phyloP scores from a whole-genome alignment of 1,140 invertebrate genomes.

The Hypsibius dujardini region DNA sequence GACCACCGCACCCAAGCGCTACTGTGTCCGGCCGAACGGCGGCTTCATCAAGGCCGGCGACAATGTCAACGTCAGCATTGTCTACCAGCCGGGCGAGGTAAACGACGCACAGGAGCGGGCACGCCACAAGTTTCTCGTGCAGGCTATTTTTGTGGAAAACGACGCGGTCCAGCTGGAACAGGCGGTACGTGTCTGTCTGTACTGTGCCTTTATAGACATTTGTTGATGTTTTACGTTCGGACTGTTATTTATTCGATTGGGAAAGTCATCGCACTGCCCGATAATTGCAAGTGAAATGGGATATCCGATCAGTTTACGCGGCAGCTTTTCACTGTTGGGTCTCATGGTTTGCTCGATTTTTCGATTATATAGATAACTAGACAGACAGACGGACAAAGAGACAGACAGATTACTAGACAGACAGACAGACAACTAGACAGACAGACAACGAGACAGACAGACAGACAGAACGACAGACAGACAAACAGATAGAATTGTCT shows the following conservation, averaged over 20 bases:
- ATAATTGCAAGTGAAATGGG: too few relatives aligned
- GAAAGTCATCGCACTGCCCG: too few relatives aligned
- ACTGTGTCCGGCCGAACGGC: constrained; percentile 96
- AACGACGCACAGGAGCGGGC: constrained; percentile 76
- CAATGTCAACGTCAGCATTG: constrained; percentile 45
- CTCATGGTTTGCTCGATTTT: not conserved
- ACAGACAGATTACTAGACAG: too few relatives aligned
- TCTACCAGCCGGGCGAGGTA: constrained; percentile 18
- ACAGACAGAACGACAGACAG: too few relatives aligned
- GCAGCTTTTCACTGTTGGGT: constrained; percentile 18
- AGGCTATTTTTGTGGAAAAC: constrained; percentile 67
- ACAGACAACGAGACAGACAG: too few relatives aligned
- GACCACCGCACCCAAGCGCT: constrained; percentile 95
- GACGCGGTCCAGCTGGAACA: constrained; percentile 48
- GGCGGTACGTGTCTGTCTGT: constrained; percentile 42
- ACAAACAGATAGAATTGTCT: too few relatives aligned
- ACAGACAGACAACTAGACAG: too few relatives aligned
- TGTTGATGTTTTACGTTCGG: too few relatives aligned
- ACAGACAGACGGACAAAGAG: too few relatives aligned
- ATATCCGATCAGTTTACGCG: constrained; percentile 28
- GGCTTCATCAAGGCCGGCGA: constrained; percentile 60
- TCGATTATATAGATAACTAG: too few relatives aligned
- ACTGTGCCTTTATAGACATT: constrained; percentile 24
- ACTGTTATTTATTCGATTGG: too few relatives aligned
- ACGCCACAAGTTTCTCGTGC: constrained; percentile 99